A percentile compares a stretch with the other conserved stretches of the same genome.
Evolutionary conservation across 2,797 vertebrate genomes (phyloP).

Genomic region (Cynopterus sphinx): DNA sequence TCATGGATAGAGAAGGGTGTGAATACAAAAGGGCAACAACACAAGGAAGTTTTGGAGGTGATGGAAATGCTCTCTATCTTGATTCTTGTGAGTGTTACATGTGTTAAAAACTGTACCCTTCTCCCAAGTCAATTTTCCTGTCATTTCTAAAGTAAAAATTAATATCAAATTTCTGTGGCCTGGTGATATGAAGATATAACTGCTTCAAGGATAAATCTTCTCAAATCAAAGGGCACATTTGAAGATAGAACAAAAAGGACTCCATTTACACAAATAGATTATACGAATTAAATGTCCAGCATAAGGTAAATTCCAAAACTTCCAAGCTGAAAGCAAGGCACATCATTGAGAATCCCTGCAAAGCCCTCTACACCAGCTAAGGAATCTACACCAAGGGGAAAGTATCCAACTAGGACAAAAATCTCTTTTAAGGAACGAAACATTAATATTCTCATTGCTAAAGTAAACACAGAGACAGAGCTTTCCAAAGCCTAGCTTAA

Average conservation of each 20-base stretch:
- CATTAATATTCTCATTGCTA: constrained; percentile 22
- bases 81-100: not conserved
- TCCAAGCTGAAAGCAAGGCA: not conserved
- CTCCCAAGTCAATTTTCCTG: not conserved
- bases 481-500: constrained; percentile 26
- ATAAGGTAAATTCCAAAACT: not conserved
- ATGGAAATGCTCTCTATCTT: not conserved
- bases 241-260: not conserved
- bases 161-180: not conserved
- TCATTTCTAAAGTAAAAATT: not conserved
- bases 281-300: not conserved
- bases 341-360: not conserved
- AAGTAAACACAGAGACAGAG: not conserved
- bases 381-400: not conserved
- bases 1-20: not conserved
- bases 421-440: constrained; percentile 26
- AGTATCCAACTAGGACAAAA: not conserved
- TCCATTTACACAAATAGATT: not conserved
- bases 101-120: constrained; percentile 7
- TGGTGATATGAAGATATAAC: constrained; percentile 39
- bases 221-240: not conserved
- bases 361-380: not conserved
- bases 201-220: not conserved
- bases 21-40: not conserved
- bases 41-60: not conserved